phyloP scores from a whole-genome alignment of 2,113 vertebrate genomes.

The Sorex araneus region DNA sequence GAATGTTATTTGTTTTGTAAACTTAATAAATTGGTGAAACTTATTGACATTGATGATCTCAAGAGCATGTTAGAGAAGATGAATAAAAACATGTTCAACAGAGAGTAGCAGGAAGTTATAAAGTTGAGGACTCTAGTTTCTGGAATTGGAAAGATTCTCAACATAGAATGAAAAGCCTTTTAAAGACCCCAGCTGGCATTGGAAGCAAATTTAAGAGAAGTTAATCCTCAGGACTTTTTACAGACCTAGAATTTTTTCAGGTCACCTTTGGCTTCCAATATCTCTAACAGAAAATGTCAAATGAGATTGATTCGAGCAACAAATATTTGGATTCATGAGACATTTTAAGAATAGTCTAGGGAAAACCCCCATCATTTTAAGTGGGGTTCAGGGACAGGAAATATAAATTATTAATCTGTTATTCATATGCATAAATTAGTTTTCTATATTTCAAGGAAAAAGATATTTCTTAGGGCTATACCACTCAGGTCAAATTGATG shows the following conservation, averaged over 20 bases:
- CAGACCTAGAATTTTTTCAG: slow-evolving; percentile 8
- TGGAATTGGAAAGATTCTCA: slow-evolving; percentile 22
- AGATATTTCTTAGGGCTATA: slow-evolving; percentile 53
- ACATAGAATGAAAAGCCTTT: background rate
- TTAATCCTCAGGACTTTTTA: slow-evolving; percentile 20
- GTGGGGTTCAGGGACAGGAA: background rate
- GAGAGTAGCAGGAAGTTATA: background rate
- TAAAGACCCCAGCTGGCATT: background rate
- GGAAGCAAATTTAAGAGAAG: slow-evolving; percentile 31
- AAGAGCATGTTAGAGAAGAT: slow-evolving; percentile 27
- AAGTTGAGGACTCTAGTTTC: slow-evolving; percentile 7
- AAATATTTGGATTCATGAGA: slow-evolving; percentile 58
- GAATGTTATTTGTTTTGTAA: slow-evolving; percentile 12
- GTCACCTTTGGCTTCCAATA: background rate
- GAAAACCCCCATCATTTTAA: slow-evolving; percentile 59
- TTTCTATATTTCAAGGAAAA: slow-evolving; percentile 46
- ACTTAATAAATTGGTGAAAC: slow-evolving; percentile 6
- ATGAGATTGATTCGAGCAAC: slow-evolving; percentile 45
- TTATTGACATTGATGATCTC: slow-evolving; percentile 17
- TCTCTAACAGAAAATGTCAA: slow-evolving; percentile 57
- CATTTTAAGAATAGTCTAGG: background rate
- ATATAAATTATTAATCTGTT: slow-evolving; percentile 21
- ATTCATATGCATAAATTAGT: slow-evolving; percentile 50
- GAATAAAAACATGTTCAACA: background rate
- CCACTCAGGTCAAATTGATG: background rate